Percentiles rank a stretch among this genome's conserved stretches.
phyloP scores from a whole-genome alignment of 2,888 invertebrate species.

The Sminthurides aquaticus region DNA sequence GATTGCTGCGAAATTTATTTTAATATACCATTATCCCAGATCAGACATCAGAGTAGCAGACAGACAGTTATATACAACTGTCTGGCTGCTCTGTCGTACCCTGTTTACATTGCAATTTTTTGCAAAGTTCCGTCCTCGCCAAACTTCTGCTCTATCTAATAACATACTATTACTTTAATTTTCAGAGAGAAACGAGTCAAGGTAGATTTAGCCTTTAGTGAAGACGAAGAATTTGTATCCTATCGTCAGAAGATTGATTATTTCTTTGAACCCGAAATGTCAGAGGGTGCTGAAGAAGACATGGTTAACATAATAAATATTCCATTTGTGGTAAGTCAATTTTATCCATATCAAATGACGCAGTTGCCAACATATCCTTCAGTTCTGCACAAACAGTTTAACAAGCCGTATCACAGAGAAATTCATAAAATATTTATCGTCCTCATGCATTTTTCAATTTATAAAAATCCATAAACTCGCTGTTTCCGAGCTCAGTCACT shows the following conservation, averaged over 20 bases:
- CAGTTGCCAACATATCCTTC: too few relatives aligned
- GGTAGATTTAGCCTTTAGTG: slow-evolving; percentile 22
- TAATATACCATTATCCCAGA: too few relatives aligned
- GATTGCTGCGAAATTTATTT: too few relatives aligned
- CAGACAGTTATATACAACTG: too few relatives aligned
- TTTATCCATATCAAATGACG: not conserved
- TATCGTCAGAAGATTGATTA: slow-evolving; percentile 33
- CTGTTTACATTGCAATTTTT: too few relatives aligned
- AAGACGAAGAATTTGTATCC: slow-evolving; percentile 25
- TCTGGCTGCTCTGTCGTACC: too few relatives aligned
- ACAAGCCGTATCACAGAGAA: not conserved
- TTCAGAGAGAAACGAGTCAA: slow-evolving; percentile 31
- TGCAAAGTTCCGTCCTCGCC: not conserved
- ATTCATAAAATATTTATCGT: not conserved
- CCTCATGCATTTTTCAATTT: too few relatives aligned
- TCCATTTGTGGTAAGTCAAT: slow-evolving; percentile 32
- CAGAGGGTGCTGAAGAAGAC: slow-evolving; percentile 30
- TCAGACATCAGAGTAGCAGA: too few relatives aligned
- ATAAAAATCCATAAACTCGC: not conserved
- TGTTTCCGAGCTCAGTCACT: too few relatives aligned
- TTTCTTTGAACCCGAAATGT: slow-evolving; percentile 23
- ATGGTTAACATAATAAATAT: slow-evolving; percentile 33
- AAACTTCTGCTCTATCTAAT: not conserved
- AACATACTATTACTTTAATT: not conserved
- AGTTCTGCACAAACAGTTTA: too few relatives aligned